Evolutionary conservation across 64 coral and sea anemone genomes (phyloP).

Genomic region (Cladopsammia gracilis): DNA sequence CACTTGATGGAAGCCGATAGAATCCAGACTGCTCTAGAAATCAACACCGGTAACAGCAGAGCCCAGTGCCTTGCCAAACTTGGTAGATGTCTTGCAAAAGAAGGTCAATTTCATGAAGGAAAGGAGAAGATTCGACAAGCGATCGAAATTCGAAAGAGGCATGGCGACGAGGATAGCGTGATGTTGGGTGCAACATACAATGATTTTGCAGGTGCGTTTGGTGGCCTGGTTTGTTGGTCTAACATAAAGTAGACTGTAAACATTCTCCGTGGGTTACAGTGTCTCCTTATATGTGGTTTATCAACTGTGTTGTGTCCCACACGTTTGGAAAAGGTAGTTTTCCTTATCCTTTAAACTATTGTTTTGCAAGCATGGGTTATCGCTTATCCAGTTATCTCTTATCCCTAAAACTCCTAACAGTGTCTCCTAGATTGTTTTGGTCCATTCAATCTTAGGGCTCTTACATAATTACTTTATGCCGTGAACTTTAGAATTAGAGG

Average conservation of each 20-base stretch:
- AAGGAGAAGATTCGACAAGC: not conserved
- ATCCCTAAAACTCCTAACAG: too few relatives aligned
- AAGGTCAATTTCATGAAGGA: not conserved
- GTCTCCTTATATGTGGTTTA: too few relatives aligned
- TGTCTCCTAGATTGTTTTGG: too few relatives aligned
- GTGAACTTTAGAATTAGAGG: too few relatives aligned
- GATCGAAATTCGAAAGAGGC: not conserved
- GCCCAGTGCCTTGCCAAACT: slow-evolving; percentile 41
- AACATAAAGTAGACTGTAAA: not conserved
- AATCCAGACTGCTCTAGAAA: not conserved
- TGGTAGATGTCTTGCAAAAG: slow-evolving; percentile 24
- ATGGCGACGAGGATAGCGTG: slow-evolving; percentile 4
- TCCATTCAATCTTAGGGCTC: too few relatives aligned
- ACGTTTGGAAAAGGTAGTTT: too few relatives aligned
- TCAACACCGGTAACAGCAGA: not conserved
- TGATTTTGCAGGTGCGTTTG: slow-evolving; percentile 39
- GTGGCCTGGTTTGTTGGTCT: too few relatives aligned
- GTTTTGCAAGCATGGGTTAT: too few relatives aligned
- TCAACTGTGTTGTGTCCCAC: too few relatives aligned
- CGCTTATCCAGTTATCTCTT: too few relatives aligned
- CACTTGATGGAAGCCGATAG: slow-evolving; percentile 14
- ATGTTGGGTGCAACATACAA: slow-evolving; percentile 56
- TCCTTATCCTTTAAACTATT: too few relatives aligned
- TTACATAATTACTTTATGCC: too few relatives aligned
- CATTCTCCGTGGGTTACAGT: not conserved